Conservation (phyloP, 2,888 invertebrate genomes). For the Seira musarum region DNA sequence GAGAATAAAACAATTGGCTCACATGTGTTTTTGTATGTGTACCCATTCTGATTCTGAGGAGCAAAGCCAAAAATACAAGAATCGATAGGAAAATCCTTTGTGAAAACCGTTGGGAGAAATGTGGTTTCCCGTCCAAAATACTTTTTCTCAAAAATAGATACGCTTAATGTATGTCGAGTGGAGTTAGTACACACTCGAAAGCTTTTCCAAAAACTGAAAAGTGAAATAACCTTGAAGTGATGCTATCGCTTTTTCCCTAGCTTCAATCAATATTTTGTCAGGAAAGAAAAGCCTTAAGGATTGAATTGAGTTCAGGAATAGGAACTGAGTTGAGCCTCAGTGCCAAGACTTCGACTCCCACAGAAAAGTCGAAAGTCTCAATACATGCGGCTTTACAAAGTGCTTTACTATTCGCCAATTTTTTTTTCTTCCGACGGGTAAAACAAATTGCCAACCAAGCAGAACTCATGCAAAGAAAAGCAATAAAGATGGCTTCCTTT, state of each 20-base stretch:
- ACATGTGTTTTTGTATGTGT: background rate
- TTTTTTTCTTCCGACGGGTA: background rate
- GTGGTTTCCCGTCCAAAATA: background rate
- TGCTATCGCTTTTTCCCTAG: constrained; percentile 15
- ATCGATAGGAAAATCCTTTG: background rate
- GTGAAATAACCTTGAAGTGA: constrained; percentile 28
- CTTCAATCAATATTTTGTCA: constrained; percentile 29
- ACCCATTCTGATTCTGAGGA: too few species aligned
- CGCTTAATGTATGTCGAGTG: background rate
- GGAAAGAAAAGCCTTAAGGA: background rate
- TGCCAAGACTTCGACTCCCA: background rate
- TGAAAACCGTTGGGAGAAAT: background rate
- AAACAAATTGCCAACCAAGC: background rate
- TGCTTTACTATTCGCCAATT: background rate
- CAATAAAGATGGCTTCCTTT: background rate
- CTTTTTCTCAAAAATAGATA: background rate
- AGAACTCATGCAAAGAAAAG: background rate
- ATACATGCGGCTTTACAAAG: background rate
- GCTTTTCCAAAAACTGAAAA: background rate
- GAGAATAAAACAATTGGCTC: background rate
- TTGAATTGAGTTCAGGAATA: background rate
- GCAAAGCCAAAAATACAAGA: background rate
- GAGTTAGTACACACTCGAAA: background rate
- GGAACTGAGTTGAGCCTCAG: too few species aligned
- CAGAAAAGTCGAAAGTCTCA: background rate